Base-by-base conservation (phyloP, 92 coral and sea anemone genomes). In the Parazoanthus atlanticus region DNA sequence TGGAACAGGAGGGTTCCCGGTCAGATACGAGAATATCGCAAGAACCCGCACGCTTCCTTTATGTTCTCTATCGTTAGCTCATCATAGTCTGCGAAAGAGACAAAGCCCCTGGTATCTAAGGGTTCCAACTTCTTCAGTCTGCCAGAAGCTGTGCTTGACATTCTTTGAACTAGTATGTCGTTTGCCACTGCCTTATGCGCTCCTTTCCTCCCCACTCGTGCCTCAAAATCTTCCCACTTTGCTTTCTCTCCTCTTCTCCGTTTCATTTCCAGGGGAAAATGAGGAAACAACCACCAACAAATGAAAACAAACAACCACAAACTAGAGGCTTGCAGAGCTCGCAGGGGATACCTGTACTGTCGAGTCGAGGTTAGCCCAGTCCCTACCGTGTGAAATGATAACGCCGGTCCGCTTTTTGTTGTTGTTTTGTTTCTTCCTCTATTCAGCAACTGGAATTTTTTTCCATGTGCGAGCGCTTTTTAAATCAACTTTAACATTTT, bases 21-120 rank as follows among this genome's bases (percentile, higher is more conserved):
- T 93, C 93, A 21, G 94, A 89, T 38, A 93, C 93, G 12, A 89
- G 32, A 70, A 91, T 84, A 66, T 93, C 93, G 49, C 95, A 90
- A 12, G 93, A 88, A 29, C 93, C 93, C 90, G 11, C 92, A 79
- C 34, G 95, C 93, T 47, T 83, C 89, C 80, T 90, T 90, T 19
- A 90, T 67, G 82, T 81, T 92, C 75, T 86, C 92, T 31, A 79
- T 67, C 11, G 87, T 85, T 3, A 89, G 91, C 25, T 89, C 90
- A 3, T 92, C 92, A 54, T 86, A 86, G 9, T 92, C 91, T 36
- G 76, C 31, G 86, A 91, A 91, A 3, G 89, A 86, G 8, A 86
- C 86, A 36, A 90, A 92, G 88, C 90, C 93, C 49, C 90, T n/a
- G 16, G 95, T 90, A 81, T 92, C 93, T 47, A 90, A 71, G 9